Percentiles rank a stretch among this genome's conserved stretches.
phyloP scores from a whole-genome alignment of 2,797 vertebrate species.

The Threskiornis aethiopicus region DNA sequence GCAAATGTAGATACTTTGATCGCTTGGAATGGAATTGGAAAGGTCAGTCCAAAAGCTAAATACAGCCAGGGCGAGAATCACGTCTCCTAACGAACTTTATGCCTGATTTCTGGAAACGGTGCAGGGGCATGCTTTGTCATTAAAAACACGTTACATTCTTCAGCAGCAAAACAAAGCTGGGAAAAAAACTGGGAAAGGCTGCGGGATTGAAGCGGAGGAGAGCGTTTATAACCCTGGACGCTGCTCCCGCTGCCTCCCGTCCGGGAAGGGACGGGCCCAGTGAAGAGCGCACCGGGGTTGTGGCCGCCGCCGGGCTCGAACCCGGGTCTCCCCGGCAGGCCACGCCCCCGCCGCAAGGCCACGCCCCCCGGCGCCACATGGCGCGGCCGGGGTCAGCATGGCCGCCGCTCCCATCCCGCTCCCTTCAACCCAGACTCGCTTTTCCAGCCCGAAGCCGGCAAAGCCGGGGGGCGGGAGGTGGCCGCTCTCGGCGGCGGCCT shows the following conservation, averaged over 20 bases:
- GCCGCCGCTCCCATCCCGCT: too few relatives aligned
- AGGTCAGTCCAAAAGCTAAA: neutral
- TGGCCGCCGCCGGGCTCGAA: neutral
- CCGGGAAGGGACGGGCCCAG: too few relatives aligned
- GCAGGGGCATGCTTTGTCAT: accelerated
- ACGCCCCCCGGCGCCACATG: neutral
- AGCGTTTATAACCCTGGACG: accelerated
- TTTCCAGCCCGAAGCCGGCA: neutral
- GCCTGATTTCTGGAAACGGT: accelerated
- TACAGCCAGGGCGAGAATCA: neutral
- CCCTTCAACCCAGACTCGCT: too few relatives aligned
- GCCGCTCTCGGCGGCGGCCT: neutral
- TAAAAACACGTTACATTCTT: accelerated
- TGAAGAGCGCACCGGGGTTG: accelerated
- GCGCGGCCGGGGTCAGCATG: neutral
- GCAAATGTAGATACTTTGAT: neutral
- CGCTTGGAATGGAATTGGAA: too few relatives aligned
- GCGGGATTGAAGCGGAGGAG: accelerated
- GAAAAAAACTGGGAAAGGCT: too few relatives aligned
- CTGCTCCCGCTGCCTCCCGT: neutral
- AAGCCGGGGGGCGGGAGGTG: neutral
- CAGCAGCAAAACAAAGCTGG: neutral
- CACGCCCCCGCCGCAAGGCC: neutral
- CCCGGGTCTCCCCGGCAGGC: neutral
- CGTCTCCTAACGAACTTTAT: accelerated